A percentile compares a stretch with the other conserved stretches of the same genome.
phyloP scores from a whole-genome alignment of 1,140 invertebrate genomes.

The Lepidostoma basale region DNA sequence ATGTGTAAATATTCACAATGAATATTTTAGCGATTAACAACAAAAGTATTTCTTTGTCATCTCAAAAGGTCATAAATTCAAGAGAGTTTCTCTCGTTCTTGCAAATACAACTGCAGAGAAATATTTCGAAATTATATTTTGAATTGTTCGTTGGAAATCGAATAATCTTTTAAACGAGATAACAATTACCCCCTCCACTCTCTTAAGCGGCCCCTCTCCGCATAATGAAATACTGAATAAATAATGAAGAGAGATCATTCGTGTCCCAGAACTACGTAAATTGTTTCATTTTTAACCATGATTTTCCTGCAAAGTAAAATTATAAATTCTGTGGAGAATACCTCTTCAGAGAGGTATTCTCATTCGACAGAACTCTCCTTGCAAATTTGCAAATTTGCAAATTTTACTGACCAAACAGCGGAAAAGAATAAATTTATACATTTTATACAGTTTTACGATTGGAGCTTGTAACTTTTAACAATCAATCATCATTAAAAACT shows the following conservation, averaged over 20 bases:
- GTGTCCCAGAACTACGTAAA: background rate
- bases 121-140: conserved; percentile 10
- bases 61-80: background rate
- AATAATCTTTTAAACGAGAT: conserved; percentile 28
- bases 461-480: no score
- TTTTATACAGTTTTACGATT: no score
- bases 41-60: no score
- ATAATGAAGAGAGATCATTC: background rate
- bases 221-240: conserved; percentile 30
- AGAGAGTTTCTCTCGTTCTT: background rate
- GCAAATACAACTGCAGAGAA: background rate
- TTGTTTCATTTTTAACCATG: conserved; percentile 1
- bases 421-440: no score
- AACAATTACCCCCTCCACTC: conserved; percentile 9
- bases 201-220: background rate
- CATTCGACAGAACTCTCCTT: no score
- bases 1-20: no score
- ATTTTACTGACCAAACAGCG: no score
- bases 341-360: no score
- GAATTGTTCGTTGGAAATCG: background rate
- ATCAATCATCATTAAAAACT: no score
- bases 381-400: no score
- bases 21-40: no score
- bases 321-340: no score
- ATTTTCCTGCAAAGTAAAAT: background rate